Conservation (phyloP, 2,888 invertebrate species). For the Laspeyria flexula region DNA sequence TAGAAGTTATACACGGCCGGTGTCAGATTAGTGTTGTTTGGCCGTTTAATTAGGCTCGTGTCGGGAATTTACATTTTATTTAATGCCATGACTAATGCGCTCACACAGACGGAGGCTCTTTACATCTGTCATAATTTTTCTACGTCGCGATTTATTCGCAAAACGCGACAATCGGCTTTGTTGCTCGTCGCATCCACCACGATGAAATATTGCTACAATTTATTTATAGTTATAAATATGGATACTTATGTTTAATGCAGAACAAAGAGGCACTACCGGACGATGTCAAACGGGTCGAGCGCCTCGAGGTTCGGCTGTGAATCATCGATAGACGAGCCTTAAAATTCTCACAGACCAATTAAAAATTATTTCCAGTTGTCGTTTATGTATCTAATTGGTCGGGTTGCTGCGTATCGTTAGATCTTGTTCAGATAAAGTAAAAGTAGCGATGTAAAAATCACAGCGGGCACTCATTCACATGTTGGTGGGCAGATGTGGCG, state of each 20-base stretch:
- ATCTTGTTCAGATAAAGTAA: slow-evolving; percentile 57
- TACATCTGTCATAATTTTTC: slow-evolving; percentile 85
- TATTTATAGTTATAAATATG: slow-evolving; percentile 67
- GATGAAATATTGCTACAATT: slow-evolving; percentile 70
- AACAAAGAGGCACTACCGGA: slow-evolving; percentile 59
- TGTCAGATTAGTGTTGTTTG: slow-evolving; percentile 69
- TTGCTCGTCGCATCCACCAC: slow-evolving; percentile 58
- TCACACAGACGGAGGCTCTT: slow-evolving; percentile 59
- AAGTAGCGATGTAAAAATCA: slow-evolving; percentile 68
- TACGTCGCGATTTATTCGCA: slow-evolving; percentile 82
- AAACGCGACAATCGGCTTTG: slow-evolving; percentile 78
- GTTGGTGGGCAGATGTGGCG: slow-evolving; percentile 62
- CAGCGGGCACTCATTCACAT: slow-evolving; percentile 66
- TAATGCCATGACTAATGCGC: slow-evolving; percentile 78
- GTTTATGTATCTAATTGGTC: slow-evolving; percentile 62
- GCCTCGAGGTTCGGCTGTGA: slow-evolving; percentile 53
- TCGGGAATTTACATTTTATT: slow-evolving; percentile 73
- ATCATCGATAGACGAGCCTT: slow-evolving; percentile 59
- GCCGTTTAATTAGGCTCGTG: slow-evolving; percentile 68
- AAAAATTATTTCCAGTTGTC: slow-evolving; percentile 67
- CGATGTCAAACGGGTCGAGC: slow-evolving; percentile 50
- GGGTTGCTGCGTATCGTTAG: slow-evolving; percentile 62
- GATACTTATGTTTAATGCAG: slow-evolving; percentile 55
- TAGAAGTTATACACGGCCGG: slow-evolving; percentile 51
- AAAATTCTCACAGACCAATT: slow-evolving; percentile 65